Evolutionary conservation across 2,888 invertebrate genomes (phyloP).

Genomic region (Lycia hirtaria): DNA sequence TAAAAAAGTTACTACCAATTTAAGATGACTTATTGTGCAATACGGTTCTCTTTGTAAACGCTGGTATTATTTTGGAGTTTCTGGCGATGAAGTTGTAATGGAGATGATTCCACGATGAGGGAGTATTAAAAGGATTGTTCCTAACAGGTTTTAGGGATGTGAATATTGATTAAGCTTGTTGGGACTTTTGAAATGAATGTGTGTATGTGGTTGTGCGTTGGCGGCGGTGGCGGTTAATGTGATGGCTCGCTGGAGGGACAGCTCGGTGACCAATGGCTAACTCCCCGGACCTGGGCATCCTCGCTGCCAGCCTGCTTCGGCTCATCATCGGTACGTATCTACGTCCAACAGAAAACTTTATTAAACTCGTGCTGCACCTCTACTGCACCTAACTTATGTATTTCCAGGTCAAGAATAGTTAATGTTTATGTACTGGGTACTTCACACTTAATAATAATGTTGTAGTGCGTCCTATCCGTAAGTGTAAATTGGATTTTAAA

Average conservation of each 20-base stretch:
- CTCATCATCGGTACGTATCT: conserved; percentile 86
- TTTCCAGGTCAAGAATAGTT: too few relatives aligned
- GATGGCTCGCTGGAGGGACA: conserved; percentile 62
- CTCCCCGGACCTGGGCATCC: conserved; percentile 85
- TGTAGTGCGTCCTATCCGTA: too few relatives aligned
- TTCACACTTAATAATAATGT: too few relatives aligned
- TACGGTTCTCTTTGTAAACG: conserved; percentile 61
- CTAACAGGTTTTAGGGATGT: conserved; percentile 1
- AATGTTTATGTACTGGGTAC: too few relatives aligned
- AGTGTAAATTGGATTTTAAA: too few relatives aligned
- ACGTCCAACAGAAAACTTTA: too few relatives aligned
- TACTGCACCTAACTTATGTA: too few relatives aligned
- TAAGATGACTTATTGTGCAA: conserved; percentile 81
- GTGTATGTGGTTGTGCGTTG: conserved; percentile 41
- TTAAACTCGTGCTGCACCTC: too few relatives aligned
- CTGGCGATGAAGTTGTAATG: conserved; percentile 27
- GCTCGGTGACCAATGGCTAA: conserved; percentile 84
- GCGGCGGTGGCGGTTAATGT: conserved; percentile 56
- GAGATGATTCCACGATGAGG: conserved; percentile 28
- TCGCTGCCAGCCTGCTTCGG: conserved; percentile 86
- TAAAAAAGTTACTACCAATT: conserved; percentile 82
- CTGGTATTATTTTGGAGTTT: conserved; percentile 43
- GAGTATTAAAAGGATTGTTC: conserved; percentile 2
- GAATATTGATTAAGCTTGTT: conserved; percentile 2
- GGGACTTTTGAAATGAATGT: conserved; percentile 27